These are phyloP conservation scores for Listrodromus nycthemerus DNA, from an alignment of 2,888 invertebrate species.

Conservation along the genomic window DNA sequence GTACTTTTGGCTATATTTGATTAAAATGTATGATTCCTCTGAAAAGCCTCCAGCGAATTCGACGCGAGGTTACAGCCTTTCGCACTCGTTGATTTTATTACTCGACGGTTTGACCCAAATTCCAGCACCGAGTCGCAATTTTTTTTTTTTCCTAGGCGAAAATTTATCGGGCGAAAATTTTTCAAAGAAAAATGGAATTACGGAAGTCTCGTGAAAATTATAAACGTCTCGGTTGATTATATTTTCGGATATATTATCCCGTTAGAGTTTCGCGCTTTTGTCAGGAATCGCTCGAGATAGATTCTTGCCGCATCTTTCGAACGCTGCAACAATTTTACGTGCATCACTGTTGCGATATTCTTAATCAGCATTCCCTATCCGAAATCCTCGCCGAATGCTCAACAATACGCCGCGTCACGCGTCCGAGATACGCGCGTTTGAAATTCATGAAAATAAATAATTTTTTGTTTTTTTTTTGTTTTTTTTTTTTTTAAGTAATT, in stretches of 20 bases:
- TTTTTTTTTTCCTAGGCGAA: too few species aligned
- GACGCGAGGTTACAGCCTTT: neutral
- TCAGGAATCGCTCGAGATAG: neutral
- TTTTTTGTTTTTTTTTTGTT: too few species aligned
- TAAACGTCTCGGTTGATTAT: neutral
- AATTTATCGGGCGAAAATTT: too few species aligned
- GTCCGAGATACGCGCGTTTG: conserved; percentile 14
- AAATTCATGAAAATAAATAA: conserved; percentile 2
- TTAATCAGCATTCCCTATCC: neutral
- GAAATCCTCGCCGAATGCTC: conserved; percentile 15
- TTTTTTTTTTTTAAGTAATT: too few species aligned
- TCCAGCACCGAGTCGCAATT: too few species aligned
- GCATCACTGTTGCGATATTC: neutral
- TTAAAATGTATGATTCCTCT: conserved; percentile 40
- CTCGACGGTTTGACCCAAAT: neutral
- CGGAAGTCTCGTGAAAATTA: neutral
- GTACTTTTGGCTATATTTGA: neutral
- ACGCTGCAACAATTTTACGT: neutral
- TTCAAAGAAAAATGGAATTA: too few species aligned
- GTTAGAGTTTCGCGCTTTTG: neutral
- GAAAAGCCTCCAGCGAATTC: neutral
- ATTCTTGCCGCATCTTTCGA: neutral
- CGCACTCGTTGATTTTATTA: neutral
- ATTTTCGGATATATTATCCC: neutral
- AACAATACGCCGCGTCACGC: conserved; percentile 25